These are phyloP conservation scores for Agriopis leucophaearia DNA, from an alignment of 2,888 invertebrate genomes.

Conservation along the genomic window DNA sequence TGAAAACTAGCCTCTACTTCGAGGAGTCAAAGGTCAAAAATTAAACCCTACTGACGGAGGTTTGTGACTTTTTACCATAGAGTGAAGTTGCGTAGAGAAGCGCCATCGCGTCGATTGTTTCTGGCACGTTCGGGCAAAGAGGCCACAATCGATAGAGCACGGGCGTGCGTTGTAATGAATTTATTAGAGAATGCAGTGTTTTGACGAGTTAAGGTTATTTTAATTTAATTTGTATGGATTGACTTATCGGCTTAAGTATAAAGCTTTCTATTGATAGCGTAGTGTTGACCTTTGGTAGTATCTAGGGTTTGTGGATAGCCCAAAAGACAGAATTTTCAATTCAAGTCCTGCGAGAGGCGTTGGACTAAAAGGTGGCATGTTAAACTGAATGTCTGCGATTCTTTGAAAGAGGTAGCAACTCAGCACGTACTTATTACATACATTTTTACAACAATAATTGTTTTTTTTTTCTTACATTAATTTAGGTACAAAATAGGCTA, in stretches of 20 bases:
- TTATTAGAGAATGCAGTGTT: constrained; percentile 77
- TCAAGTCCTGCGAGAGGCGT: too few relatives aligned
- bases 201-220: constrained; percentile 55
- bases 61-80: constrained; percentile 53
- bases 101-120: constrained; percentile 84
- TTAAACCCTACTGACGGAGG: constrained; percentile 33
- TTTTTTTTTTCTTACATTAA: too few relatives aligned
- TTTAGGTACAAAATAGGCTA: too few relatives aligned
- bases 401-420: too few relatives aligned
- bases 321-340: too few relatives aligned
- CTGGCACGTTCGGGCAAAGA: constrained; percentile 83
- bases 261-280: background rate
- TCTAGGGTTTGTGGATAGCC: too few relatives aligned
- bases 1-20: constrained; percentile 49
- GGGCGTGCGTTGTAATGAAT: constrained; percentile 85
- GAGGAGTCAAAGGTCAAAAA: constrained; percentile 34
- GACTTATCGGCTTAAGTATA: background rate
- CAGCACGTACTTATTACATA: too few relatives aligned
- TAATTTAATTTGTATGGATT: constrained; percentile 21
- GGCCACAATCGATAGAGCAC: constrained; percentile 86
- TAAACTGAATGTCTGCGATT: too few relatives aligned
- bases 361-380: too few relatives aligned
- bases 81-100: constrained; percentile 78
- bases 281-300: background rate
- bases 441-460: too few relatives aligned